phyloP scores from a whole-genome alignment of 2,888 invertebrate species.

The Diarsia rubi region DNA sequence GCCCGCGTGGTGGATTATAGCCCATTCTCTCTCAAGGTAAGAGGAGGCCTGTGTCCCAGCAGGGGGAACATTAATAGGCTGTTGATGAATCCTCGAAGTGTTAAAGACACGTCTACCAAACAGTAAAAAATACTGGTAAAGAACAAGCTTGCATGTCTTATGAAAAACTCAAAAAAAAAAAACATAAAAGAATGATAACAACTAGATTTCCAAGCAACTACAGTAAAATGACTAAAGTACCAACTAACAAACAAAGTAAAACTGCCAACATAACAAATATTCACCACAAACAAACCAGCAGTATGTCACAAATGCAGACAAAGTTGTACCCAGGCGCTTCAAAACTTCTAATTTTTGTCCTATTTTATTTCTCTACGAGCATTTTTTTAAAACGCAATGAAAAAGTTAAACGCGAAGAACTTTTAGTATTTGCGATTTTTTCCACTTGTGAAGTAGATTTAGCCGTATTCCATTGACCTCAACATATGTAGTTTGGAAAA shows the following conservation, averaged over 20 bases:
- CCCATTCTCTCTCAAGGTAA: too few relatives aligned
- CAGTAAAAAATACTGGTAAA: too few relatives aligned
- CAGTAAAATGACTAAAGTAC: not conserved
- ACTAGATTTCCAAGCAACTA: not conserved
- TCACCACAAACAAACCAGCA: not conserved
- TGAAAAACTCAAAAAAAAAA: not conserved
- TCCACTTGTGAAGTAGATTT: slow-evolving; percentile 5
- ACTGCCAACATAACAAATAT: not conserved
- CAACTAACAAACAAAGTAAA: not conserved
- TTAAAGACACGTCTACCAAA: too few relatives aligned
- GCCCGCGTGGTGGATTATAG: too few relatives aligned
- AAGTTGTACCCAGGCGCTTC: slow-evolving; percentile 57
- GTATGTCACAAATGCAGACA: slow-evolving; percentile 54
- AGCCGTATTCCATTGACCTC: not conserved
- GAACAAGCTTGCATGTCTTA: not conserved
- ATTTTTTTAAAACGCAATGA: slow-evolving; percentile 51
- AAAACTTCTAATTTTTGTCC: slow-evolving; percentile 53
- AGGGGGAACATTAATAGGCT: too few relatives aligned
- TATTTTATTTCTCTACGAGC: slow-evolving; percentile 48
- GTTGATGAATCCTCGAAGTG: too few relatives aligned
- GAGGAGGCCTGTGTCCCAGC: too few relatives aligned
- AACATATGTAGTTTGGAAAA: not conserved
- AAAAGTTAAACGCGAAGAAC: slow-evolving; percentile 41
- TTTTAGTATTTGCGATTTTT: slow-evolving; percentile 49
- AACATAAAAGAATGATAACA: not conserved